These are phyloP conservation scores for Trochalopteron elliotii DNA, from an alignment of 2,113 vertebrate species.

Conservation along the genomic window DNA sequence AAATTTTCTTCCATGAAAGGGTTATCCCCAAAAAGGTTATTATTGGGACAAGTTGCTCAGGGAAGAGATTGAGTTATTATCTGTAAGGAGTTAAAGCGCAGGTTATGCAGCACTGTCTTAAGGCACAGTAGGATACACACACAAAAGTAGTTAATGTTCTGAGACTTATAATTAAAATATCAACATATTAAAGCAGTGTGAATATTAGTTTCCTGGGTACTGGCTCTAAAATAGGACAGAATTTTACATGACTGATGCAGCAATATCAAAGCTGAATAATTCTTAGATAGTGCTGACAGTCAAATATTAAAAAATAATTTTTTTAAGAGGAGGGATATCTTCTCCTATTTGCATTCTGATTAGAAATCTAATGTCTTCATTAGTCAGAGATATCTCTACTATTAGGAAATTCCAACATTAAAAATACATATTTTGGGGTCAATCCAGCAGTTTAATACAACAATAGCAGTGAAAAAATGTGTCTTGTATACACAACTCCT, in stretches of 20 bases:
- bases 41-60: not conserved
- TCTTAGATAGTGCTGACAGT: not conserved
- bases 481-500: not conserved
- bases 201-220: not conserved
- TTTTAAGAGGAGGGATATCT: not conserved
- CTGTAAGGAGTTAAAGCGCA: not conserved
- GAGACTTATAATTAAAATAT: slow-evolving; percentile 24
- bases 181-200: not conserved
- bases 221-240: not conserved
- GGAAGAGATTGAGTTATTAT: not conserved
- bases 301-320: not conserved
- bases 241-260: slow-evolving; percentile 2
- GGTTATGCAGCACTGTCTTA: not conserved
- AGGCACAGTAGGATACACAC: not conserved
- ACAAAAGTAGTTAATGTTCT: not conserved
- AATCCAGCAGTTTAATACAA: not conserved
- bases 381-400: not conserved
- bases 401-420: not conserved
- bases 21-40: fast-evolving
- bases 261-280: slow-evolving; percentile 35
- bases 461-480: not conserved
- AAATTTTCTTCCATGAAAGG: not conserved
- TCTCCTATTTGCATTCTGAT: slow-evolving; percentile 20
- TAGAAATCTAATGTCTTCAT: slow-evolving; percentile 24
- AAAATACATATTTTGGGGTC: not conserved